Evolutionary conservation across 2,113 vertebrate species (phyloP), one percentile per base, ranked within the genome.

Genomic region (Corvus hawaiiensis): DNA sequence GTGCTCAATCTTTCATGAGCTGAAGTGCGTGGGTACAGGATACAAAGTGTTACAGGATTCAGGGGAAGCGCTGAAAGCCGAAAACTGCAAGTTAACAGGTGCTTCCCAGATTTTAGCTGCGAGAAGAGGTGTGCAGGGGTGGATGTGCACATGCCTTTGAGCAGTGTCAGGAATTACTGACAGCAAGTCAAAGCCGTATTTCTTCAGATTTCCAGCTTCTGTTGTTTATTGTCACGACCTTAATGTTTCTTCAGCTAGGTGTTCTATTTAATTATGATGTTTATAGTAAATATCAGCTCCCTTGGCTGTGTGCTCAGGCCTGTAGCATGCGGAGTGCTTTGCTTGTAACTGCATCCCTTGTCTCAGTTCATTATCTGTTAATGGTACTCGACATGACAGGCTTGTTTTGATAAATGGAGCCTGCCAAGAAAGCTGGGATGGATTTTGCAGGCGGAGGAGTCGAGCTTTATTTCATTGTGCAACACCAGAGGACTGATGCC

Each of bases 341-440:
- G 97, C 99, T 98, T 98, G 98, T 98, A 98, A 98, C 98, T 96
- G 98, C 98, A 98, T 98, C 98, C 98, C 98, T 98, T 98, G 98
- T 99, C 99, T 99, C 98, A 97, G 99, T 98, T 99, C 98, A 99
- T 99, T 99, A 99, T 99, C 98, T 98, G 98, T 98, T 99, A 99
- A 99, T 99, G 98, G 99, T 98, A 98, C 98, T 99, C 99, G 98
- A 98, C 98, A 98, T 99, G 99, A 99, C 99, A 98, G 98, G 98
- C 98, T 98, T 98, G 98, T 98, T 97, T 98, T 98, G 99, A 99
- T 99, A 99, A 99, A 99, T 98, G 98, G 98, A 97, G 98, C 98
- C 97, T 97, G 97, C 97, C 98, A 96, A 97, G 98, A 99, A 99
- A 98, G 96, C 97, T 97, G 98, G 99, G 97, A 98, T 99, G 98